These are phyloP conservation scores for Lutjanus argentimaculatus DNA, from an alignment of 2,797 vertebrate species.

Conservation along the genomic window DNA sequence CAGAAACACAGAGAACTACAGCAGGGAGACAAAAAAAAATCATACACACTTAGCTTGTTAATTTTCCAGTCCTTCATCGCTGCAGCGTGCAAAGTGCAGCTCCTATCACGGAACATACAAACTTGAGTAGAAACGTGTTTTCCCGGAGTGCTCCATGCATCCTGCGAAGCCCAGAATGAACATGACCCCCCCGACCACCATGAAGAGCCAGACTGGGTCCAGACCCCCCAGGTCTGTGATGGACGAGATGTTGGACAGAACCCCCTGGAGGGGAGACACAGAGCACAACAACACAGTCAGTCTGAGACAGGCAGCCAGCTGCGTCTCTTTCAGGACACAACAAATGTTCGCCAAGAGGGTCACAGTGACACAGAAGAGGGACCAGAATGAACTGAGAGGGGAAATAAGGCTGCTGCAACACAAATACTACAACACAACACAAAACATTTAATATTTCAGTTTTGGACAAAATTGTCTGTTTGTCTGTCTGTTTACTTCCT, in stretches of 20 bases:
- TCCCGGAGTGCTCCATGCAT: constrained; percentile 97
- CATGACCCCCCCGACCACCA: constrained; percentile 97
- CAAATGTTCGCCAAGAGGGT: not conserved
- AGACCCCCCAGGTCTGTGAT: constrained; percentile 97
- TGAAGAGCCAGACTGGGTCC: constrained; percentile 98
- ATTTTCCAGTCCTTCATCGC: accelerated
- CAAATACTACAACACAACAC: not conserved
- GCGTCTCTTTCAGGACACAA: not conserved
- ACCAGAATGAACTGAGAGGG: not conserved
- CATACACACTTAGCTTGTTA: not conserved
- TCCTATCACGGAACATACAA: constrained; percentile 87
- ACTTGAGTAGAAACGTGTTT: constrained; percentile 97
- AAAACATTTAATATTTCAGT: too few species aligned
- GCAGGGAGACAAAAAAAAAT: not conserved
- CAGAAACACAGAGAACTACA: constrained; percentile 96
- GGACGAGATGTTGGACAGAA: constrained; percentile 97
- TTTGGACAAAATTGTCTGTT: too few species aligned
- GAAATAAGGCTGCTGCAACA: not conserved
- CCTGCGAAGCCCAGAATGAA: constrained; percentile 98
- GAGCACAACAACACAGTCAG: not conserved
- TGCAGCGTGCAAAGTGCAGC: accelerated
- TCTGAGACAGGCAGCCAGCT: not conserved
- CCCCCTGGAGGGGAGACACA: constrained; percentile 86
- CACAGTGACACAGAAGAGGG: not conserved
- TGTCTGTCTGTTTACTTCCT: too few species aligned